Evolutionary conservation across 2,888 invertebrate genomes (phyloP).

Genomic region (Callinectes sapidus): DNA sequence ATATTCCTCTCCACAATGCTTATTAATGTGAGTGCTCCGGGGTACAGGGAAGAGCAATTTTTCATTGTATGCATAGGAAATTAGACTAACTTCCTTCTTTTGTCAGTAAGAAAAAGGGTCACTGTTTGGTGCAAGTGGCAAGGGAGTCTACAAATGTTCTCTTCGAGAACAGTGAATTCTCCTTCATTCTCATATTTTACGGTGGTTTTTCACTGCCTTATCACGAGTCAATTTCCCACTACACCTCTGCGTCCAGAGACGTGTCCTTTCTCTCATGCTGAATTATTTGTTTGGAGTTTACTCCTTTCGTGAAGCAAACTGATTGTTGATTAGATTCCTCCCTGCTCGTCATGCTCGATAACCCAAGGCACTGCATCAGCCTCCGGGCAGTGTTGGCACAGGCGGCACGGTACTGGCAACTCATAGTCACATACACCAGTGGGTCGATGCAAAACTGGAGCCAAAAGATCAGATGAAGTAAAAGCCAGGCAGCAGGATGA

Average conservation of each 20-base stretch:
- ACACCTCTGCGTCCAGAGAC: not conserved
- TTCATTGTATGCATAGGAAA: no score
- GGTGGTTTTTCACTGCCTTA: not conserved
- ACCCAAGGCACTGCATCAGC: not conserved
- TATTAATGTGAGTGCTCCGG: no score
- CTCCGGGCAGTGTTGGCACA: not conserved
- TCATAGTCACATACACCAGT: slow-evolving; percentile 47
- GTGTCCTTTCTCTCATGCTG: not conserved
- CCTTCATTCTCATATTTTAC: not conserved
- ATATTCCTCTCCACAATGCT: no score
- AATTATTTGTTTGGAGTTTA: not conserved
- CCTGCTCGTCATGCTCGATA: not conserved
- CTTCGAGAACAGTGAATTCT: no score
- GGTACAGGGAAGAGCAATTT: no score
- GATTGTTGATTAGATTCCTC: not conserved
- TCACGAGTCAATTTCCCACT: not conserved
- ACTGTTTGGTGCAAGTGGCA: no score
- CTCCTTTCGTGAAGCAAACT: not conserved
- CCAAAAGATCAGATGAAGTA: slow-evolving; percentile 57
- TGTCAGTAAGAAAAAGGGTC: no score
- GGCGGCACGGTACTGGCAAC: slow-evolving; percentile 54
- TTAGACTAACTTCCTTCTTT: no score
- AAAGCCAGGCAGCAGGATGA: slow-evolving; percentile 43
- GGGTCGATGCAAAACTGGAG: slow-evolving; percentile 59
- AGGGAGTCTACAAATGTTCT: no score